A percentile compares a stretch with the other conserved stretches of the same genome.
phyloP scores from a whole-genome alignment of 1,140 invertebrate genomes.

The Arion vulgaris region DNA sequence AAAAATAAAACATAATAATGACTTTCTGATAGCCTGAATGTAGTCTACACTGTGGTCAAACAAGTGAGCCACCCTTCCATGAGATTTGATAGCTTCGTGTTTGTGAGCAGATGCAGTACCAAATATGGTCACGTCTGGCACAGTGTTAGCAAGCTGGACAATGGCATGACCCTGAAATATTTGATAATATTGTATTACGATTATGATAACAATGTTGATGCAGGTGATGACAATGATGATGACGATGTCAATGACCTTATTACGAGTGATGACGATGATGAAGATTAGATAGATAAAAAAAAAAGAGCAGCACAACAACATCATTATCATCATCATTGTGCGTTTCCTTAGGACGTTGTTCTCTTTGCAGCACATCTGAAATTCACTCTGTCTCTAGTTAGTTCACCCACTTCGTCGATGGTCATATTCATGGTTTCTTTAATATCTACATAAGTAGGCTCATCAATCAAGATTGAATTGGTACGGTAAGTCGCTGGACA shows the following conservation, averaged over 20 bases:
- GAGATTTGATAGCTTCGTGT: slow-evolving; percentile 85
- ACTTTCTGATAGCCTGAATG: slow-evolving; percentile 87
- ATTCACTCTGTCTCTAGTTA: too few species aligned
- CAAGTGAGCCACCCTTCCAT: slow-evolving; percentile 72
- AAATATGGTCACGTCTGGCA: slow-evolving; percentile 85
- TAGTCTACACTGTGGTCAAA: slow-evolving; percentile 86
- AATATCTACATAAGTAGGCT: too few species aligned
- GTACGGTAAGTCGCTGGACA: too few species aligned
- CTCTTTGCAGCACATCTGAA: too few species aligned
- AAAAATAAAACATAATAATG: too few species aligned
- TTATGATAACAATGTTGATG: neutral
- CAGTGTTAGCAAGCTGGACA: slow-evolving; percentile 84
- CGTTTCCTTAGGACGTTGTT: too few species aligned
- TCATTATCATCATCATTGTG: too few species aligned
- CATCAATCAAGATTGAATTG: too few species aligned
- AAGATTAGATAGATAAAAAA: neutral
- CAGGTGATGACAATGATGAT: neutral
- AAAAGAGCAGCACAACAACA: too few species aligned
- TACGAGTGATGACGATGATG: neutral
- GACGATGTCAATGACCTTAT: neutral
- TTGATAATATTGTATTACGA: neutral
- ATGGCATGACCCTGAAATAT: slow-evolving; percentile 82
- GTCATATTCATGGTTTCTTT: too few species aligned
- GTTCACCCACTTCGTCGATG: too few species aligned
- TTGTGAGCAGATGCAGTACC: slow-evolving; percentile 89